Evolutionary conservation across 2,113 vertebrate genomes (phyloP).

Genomic region (Patagioenas fasciata): DNA sequence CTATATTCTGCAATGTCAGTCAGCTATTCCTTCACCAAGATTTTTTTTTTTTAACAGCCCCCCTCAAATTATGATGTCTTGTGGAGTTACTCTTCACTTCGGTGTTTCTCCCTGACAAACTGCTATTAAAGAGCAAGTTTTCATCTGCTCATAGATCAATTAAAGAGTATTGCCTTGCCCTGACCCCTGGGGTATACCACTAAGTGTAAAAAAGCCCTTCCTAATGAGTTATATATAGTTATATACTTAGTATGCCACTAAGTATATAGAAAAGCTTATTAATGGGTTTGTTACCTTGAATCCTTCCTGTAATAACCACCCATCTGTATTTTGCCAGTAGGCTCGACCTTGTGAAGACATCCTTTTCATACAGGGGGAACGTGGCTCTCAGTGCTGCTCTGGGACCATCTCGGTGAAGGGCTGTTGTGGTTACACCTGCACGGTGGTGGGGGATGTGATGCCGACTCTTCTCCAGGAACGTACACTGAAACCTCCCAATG

Average conservation of each 20-base stretch:
- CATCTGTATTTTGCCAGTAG: not conserved
- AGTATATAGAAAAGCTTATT: not conserved
- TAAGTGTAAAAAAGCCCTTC: not conserved
- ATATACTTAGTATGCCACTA: not conserved
- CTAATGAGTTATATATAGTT: not conserved
- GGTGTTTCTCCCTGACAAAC: not conserved
- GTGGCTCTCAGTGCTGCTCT: not conserved
- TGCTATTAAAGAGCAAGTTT: not conserved
- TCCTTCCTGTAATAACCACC: not conserved
- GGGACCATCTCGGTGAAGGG: not conserved
- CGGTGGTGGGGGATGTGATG: too few species aligned
- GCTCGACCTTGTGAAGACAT: rapidly evolving
- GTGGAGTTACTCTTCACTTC: not conserved
- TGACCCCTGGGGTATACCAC: rapidly evolving
- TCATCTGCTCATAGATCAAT: not conserved
- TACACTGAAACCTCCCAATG: rapidly evolving
- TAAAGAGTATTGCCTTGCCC: not conserved
- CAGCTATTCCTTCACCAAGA: not conserved
- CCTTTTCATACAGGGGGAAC: not conserved
- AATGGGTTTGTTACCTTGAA: not conserved
- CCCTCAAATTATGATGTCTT: not conserved
- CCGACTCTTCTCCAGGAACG: not conserved
- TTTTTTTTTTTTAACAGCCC: not conserved
- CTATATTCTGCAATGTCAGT: not conserved
- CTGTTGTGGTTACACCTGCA: not conserved